These are phyloP conservation scores for Nothura maculosa DNA, from an alignment of 2,797 vertebrate genomes.

Conservation along the genomic window DNA sequence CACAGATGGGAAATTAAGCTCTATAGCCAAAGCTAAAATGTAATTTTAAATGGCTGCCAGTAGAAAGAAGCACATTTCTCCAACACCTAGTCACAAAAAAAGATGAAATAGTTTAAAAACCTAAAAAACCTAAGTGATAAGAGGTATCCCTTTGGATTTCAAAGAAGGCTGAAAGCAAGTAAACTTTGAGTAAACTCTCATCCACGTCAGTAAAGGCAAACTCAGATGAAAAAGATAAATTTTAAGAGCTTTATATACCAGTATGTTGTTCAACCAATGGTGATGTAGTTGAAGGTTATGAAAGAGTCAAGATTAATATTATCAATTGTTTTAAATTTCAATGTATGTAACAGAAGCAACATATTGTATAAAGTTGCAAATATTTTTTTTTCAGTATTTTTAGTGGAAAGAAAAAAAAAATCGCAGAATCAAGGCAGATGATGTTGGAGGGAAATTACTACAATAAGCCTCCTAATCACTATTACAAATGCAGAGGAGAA, in stretches of 20 bases:
- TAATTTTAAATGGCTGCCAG: background rate
- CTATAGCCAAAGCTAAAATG: background rate
- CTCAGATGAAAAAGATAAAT: background rate
- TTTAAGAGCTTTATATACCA: background rate
- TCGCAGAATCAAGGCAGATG: accelerated
- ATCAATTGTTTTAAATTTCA: background rate
- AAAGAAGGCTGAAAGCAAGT: background rate
- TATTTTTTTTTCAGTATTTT: background rate
- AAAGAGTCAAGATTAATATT: background rate
- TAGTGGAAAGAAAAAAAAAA: background rate
- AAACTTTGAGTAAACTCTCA: background rate
- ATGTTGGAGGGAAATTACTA: background rate
- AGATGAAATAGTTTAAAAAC: background rate
- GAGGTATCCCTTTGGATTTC: background rate
- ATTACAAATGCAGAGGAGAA: background rate
- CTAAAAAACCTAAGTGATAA: background rate
- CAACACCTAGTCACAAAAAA: background rate
- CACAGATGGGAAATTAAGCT: background rate
- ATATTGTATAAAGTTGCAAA: background rate
- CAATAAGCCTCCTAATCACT: background rate
- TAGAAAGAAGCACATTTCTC: background rate
- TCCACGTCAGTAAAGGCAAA: background rate
- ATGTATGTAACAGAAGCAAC: background rate
- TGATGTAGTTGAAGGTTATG: background rate
- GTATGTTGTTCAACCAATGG: background rate